Base-by-base conservation (phyloP, 2,797 vertebrate species). In the Schizopygopsis pylzovi region DNA sequence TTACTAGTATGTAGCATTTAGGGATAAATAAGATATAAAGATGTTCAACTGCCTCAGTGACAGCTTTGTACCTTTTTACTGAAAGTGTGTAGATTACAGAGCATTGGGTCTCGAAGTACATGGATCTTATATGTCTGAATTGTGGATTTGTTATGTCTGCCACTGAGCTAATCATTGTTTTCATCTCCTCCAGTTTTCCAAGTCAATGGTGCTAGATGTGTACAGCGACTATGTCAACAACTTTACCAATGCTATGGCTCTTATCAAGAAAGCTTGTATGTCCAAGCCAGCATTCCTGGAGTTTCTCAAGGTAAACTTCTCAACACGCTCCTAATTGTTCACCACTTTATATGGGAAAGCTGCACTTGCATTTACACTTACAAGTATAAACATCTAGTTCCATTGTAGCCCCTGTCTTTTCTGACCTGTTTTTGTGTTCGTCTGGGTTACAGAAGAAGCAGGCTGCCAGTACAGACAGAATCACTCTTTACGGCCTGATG, bases 151-250 rank as follows among this genome's bases (percentile, higher is more conserved):
- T 41, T 72, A 56, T 67, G 59, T 86, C 33, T 61, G 18, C 18
- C 80, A 12, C 11, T 54, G 12, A 43, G 20, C 12, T 33, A 43
- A 71, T 59, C 5, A 1, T 4, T 65, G 8, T 59, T 28, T 39
- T 61, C 3, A 47, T 85, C 22, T 43, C 65, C 80, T 73, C 11
- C 86, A 97, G 96, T 97, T 97, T 90, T 97, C 97, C 84, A 96
- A 97, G 90, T 97, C 96, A 0, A 96, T 97, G 96, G 97, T 97
- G 80, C 88, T 97, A 28, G 96, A 97, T 0, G 96, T 97, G 41
- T 97, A 97, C 93, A 97, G 96, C 0, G 96, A 97, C 59, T 97
- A 97, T 0, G 96, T 97, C 90, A 97, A 97, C 92, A 97, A 97
- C 93, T 97, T 97, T 92, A 97, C 96, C 65, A 93, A 89, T 0